Conservation (phyloP, 2,888 invertebrate species). For the Agrochola macilenta region DNA sequence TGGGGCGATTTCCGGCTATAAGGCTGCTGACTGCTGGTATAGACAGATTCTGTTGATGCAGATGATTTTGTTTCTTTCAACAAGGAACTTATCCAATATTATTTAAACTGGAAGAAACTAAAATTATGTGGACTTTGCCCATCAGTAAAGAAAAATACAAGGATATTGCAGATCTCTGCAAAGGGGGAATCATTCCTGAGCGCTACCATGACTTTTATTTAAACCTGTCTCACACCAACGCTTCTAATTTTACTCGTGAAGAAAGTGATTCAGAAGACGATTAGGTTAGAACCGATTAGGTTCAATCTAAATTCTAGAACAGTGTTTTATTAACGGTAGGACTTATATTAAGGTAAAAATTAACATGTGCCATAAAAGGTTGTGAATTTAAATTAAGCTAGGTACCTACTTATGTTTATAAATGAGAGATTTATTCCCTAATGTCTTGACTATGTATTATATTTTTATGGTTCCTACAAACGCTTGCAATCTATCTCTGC, state of each 20-base stretch:
- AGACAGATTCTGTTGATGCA: not conserved
- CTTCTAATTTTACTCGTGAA: not conserved
- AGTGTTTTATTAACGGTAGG: not conserved
- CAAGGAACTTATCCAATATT: no score
- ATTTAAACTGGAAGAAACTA: not conserved
- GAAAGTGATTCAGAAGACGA: slow-evolving; percentile 1
- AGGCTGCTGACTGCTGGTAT: not conserved
- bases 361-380: no score
- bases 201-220: not conserved
- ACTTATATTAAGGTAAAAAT: not conserved
- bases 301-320: not conserved
- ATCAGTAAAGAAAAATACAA: slow-evolving; percentile 2
- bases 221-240: not conserved
- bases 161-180: not conserved
- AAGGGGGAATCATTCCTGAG: not conserved
- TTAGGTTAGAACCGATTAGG: not conserved
- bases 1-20: not conserved
- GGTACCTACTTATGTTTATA: no score
- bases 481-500: no score
- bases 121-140: no score
- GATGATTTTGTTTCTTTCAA: not conserved
- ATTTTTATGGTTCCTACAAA: no score
- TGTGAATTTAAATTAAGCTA: no score
- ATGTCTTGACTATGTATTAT: no score
- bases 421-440: no score